A percentile compares a stretch with the other conserved stretches of the same genome.
Conservation (phyloP, 2,113 vertebrate species). For the Fukomys damarensis region DNA sequence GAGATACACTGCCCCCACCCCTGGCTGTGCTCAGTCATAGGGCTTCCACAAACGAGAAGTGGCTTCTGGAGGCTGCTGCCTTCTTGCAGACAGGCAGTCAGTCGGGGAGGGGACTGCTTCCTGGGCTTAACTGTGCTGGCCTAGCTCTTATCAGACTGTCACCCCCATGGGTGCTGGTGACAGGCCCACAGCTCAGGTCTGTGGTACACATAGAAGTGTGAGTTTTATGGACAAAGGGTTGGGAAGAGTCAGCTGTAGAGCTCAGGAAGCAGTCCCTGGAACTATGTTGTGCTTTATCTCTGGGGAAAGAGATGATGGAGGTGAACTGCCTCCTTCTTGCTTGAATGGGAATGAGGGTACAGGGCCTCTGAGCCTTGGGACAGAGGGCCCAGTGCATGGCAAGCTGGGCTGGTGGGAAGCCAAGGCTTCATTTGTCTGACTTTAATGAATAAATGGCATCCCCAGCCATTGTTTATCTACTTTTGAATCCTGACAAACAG, state of each 20-base stretch:
- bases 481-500: conserved; percentile 86
- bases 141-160: neutral
- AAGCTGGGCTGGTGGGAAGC: conserved; percentile 12
- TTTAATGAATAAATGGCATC: conserved; percentile 77
- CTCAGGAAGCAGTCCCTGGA: neutral
- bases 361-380: neutral
- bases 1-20: neutral
- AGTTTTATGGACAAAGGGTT: neutral
- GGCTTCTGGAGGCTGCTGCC: neutral
- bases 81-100: neutral
- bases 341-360: neutral
- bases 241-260: neutral
- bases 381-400: neutral
- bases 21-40: conserved; percentile 11
- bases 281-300: neutral
- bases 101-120: neutral
- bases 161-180: neutral
- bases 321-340: neutral
- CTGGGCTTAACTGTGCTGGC: rapidly evolving
- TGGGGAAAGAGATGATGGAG: neutral
- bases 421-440: conserved; percentile 68
- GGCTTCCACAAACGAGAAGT: neutral
- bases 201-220: neutral
- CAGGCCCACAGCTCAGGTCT: rapidly evolving
- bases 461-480: conserved; percentile 82